A percentile compares a stretch with the other conserved stretches of the same genome.
Evolutionary conservation across 2,797 vertebrate genomes (phyloP).

Genomic region (Hydrophis major): DNA sequence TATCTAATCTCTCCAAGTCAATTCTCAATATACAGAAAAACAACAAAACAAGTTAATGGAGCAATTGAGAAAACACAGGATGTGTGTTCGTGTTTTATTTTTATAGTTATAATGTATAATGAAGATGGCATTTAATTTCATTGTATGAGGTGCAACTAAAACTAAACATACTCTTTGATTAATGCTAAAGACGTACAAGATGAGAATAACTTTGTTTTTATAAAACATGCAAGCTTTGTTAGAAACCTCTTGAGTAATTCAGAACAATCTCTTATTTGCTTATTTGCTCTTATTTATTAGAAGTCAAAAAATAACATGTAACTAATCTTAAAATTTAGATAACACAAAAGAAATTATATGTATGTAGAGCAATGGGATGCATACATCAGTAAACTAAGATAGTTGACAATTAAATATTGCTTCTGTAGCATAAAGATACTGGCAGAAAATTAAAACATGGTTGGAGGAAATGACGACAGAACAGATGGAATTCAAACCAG

Average conservation of each 20-base stretch:
- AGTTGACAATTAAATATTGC: not conserved
- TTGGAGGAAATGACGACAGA: no score
- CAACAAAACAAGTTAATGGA: constrained; percentile 47
- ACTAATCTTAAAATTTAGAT: not conserved
- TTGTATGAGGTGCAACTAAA: no score
- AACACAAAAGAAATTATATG: not conserved
- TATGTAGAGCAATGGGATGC: not conserved
- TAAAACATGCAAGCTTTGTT: not conserved
- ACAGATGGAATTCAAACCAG: no score
- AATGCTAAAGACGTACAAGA: not conserved
- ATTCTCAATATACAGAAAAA: constrained; percentile 69
- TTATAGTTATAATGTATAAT: no score
- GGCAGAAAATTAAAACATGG: no score
- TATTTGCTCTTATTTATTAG: not conserved
- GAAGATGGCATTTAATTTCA: no score
- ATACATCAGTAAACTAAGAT: not conserved
- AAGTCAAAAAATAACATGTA: not conserved
- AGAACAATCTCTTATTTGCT: not conserved
- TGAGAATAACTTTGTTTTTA: not conserved
- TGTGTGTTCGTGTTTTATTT: no score
- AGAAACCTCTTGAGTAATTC: not conserved
- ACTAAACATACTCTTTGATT: not conserved
- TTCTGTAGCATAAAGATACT: no score
- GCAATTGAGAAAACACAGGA: not conserved
- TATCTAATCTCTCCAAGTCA: constrained; percentile 68